Conservation (phyloP, 1,140 invertebrate genomes). For the Apis florea region DNA sequence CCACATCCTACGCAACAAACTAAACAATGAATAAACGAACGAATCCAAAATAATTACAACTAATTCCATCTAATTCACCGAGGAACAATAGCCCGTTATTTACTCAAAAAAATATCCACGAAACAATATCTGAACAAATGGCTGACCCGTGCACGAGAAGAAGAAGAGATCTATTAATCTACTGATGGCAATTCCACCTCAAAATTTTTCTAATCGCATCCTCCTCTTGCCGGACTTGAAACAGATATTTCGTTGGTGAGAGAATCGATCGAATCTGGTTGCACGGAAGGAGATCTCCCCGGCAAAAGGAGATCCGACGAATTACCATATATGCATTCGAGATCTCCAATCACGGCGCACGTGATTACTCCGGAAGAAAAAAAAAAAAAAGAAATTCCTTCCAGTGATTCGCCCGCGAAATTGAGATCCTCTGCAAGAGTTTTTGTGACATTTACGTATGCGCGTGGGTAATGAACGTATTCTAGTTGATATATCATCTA, state of each 20-base stretch:
- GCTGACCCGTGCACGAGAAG: neutral
- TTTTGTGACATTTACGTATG: neutral
- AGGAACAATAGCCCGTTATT: too few species aligned
- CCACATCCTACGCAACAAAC: too few species aligned
- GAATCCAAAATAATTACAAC: too few species aligned
- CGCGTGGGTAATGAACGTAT: too few species aligned
- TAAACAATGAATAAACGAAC: too few species aligned
- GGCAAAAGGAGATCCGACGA: constrained; percentile 20
- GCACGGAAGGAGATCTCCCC: neutral
- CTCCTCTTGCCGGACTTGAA: neutral
- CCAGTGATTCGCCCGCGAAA: neutral
- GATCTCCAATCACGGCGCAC: constrained; percentile 18
- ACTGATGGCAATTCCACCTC: neutral
- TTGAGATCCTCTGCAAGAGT: neutral
- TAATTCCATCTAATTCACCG: too few species aligned
- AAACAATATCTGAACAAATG: too few species aligned
- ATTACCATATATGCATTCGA: constrained; percentile 41
- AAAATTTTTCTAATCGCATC: neutral
- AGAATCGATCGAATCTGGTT: constrained; percentile 7
- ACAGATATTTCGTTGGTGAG: constrained; percentile 9
- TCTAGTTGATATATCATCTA: too few species aligned
- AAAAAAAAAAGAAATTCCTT: too few species aligned
- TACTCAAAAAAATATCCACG: too few species aligned
- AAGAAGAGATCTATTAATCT: neutral
- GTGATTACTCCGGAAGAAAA: constrained; percentile 33